phyloP scores from a whole-genome alignment of 2,888 invertebrate species.

The Parnassius mnemosyne region DNA sequence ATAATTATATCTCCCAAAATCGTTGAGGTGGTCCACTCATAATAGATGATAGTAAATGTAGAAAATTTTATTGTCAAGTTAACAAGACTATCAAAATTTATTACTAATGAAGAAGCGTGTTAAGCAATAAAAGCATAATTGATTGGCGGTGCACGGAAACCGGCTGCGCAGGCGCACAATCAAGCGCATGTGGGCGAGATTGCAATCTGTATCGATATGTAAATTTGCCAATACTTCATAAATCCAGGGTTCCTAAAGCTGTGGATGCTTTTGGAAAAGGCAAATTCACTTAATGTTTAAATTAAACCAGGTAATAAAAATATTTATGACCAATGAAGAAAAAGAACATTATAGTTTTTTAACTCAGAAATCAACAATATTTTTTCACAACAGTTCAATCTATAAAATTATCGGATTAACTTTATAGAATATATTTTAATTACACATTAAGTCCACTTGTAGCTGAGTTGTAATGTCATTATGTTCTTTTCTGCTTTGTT shows the following conservation, averaged over 20 bases:
- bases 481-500: too few species aligned
- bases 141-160: conserved; percentile 44
- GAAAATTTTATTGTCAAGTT: conserved; percentile 24
- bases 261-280: neutral
- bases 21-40: conserved; percentile 21
- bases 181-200: conserved; percentile 43
- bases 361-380: too few species aligned
- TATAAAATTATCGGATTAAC: too few species aligned
- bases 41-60: conserved; percentile 7
- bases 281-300: too few species aligned
- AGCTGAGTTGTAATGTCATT: too few species aligned
- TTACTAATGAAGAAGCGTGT: conserved; percentile 26
- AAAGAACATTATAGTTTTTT: too few species aligned
- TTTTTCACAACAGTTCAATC: too few species aligned
- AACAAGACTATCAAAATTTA: conserved; percentile 27
- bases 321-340: too few species aligned
- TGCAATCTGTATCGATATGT: conserved; percentile 42
- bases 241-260: conserved; percentile 5
- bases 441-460: too few species aligned
- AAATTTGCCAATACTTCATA: conserved; percentile 22
- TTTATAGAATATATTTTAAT: too few species aligned
- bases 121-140: conserved; percentile 45
- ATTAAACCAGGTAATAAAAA: too few species aligned
- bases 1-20: neutral
- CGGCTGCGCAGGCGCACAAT: conserved; percentile 45